A percentile compares a stretch with the other conserved stretches of the same genome.
Conservation (phyloP, 2,797 vertebrate genomes). For the Chiloscyllium punctatum region DNA sequence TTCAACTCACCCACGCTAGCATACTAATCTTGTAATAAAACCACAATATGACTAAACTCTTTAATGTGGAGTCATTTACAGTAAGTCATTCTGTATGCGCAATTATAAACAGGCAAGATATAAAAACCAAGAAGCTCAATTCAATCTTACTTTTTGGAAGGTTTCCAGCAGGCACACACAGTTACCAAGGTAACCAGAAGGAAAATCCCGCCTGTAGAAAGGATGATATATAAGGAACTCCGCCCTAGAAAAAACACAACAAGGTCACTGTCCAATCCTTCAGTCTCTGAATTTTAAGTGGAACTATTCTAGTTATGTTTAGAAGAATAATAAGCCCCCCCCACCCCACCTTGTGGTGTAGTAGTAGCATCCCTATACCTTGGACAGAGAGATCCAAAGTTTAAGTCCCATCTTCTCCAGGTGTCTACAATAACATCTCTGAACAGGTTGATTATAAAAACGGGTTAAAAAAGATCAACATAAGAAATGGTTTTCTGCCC, state of each 20-base stretch:
- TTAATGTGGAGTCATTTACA: not conserved
- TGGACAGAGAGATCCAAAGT: no score
- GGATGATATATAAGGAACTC: slow-evolving; percentile 95
- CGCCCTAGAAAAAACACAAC: slow-evolving; percentile 61
- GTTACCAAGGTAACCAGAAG: slow-evolving; percentile 96
- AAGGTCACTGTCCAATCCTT: not conserved
- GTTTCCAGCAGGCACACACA: slow-evolving; percentile 97
- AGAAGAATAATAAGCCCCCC: not conserved
- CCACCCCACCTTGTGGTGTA: no score
- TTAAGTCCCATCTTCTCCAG: no score
- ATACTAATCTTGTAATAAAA: not conserved
- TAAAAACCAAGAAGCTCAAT: slow-evolving; percentile 9
- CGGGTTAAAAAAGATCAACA: not conserved
- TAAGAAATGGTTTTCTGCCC: not conserved
- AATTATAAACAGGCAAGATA: not conserved
- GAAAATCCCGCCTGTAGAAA: slow-evolving; percentile 94
- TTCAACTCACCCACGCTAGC: not conserved
- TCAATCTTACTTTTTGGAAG: slow-evolving; percentile 79
- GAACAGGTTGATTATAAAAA: no score
- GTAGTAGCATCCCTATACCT: no score
- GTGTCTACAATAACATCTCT: no score
- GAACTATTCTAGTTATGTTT: not conserved
- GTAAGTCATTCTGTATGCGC: not conserved
- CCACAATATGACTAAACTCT: not conserved
- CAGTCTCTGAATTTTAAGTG: not conserved